Conservation (phyloP, 2,797 vertebrate species). For the Macropus fuliginosus region DNA sequence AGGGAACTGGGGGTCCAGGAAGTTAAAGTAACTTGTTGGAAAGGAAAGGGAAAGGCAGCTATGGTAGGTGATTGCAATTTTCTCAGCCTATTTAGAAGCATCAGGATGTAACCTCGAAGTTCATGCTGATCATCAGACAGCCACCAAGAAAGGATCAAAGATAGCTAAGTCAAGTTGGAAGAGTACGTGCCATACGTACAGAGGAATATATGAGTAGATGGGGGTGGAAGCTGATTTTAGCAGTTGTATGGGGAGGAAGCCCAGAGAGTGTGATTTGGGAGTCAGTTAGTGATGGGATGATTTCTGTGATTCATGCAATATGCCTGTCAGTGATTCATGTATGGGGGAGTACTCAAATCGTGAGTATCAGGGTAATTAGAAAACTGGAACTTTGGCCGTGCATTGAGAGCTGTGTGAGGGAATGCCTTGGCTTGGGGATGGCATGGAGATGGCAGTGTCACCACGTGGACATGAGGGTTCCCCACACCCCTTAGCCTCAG, state of each 20-base stretch:
- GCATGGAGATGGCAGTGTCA: neutral
- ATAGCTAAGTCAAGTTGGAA: neutral
- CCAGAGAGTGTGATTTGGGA: neutral
- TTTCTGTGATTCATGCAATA: neutral
- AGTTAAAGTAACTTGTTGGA: neutral
- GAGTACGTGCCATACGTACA: neutral
- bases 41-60: neutral
- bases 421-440: neutral
- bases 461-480: neutral
- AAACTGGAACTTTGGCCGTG: neutral
- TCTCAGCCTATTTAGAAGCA: neutral
- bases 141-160: neutral
- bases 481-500: neutral
- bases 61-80: neutral
- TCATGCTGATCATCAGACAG: neutral
- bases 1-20: neutral
- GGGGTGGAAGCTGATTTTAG: neutral
- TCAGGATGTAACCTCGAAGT: neutral
- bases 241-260: neutral
- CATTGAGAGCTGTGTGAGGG: neutral
- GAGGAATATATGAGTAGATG: neutral
- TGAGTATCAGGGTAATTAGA: too few species aligned
- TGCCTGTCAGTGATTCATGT: too few species aligned
- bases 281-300: neutral
- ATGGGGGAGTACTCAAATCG: too few species aligned